Conservation (phyloP, 2,797 vertebrate species). For the Erpetoichthys calabaricus region DNA sequence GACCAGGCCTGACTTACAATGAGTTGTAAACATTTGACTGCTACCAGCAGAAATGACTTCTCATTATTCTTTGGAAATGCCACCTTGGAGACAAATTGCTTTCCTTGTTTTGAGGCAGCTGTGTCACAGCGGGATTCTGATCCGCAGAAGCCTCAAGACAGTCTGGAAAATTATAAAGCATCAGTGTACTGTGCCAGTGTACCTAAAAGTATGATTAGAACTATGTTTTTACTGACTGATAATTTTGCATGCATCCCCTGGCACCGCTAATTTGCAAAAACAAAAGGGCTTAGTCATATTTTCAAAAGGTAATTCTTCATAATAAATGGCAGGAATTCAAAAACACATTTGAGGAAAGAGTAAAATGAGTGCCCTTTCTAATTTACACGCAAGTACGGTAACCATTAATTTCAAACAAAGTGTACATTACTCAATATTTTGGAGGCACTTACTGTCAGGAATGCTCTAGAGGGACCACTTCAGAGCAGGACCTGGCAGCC, state of each 20-base stretch:
- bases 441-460: no score
- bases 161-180: conserved; percentile 43
- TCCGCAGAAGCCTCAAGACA: conserved; percentile 39
- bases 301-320: no score
- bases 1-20: not conserved
- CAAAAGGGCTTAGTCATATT: not conserved
- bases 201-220: conserved; percentile 51
- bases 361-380: no score
- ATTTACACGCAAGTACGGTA: no score
- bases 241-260: conserved; percentile 42
- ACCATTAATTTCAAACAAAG: no score
- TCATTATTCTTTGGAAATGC: conserved; percentile 20
- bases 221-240: conserved; percentile 42
- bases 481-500: no score
- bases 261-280: conserved; percentile 34
- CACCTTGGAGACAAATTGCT: conserved; percentile 39
- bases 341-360: no score
- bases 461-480: no score
- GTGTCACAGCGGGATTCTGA: conserved; percentile 42
- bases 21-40: not conserved
- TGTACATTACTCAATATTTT: no score
- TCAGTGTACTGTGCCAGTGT: conserved; percentile 42
- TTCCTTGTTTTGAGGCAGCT: conserved; percentile 42
- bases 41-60: not conserved
- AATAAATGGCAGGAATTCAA: no score